Percentiles rank a stretch among this genome's conserved stretches.
Conservation (phyloP, 1,140 invertebrate species). For the Orius insidiosus region DNA sequence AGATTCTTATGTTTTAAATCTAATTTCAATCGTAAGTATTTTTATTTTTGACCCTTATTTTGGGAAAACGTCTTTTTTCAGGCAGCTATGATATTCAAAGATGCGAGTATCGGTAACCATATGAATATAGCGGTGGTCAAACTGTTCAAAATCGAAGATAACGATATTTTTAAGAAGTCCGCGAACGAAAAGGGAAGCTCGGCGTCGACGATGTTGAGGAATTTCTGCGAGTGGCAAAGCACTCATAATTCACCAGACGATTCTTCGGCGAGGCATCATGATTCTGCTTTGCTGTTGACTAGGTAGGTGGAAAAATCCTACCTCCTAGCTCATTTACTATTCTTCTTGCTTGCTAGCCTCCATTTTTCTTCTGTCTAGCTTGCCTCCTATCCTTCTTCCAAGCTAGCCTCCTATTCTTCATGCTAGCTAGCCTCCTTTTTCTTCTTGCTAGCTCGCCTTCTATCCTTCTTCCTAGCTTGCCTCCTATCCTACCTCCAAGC, state of each 20-base stretch:
- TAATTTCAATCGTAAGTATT: constrained; percentile 56
- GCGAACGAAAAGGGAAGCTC: constrained; percentile 25
- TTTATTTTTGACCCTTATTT: background rate
- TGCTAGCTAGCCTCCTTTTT: no score
- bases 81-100: constrained; percentile 60
- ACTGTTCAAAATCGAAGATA: constrained; percentile 36
- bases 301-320: constrained; percentile 32
- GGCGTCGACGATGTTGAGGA: constrained; percentile 44
- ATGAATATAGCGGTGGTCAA: constrained; percentile 60
- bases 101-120: constrained; percentile 63
- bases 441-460: no score
- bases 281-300: constrained; percentile 55
- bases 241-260: no score
- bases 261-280: constrained; percentile 37
- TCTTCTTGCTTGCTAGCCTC: no score
- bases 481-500: no score
- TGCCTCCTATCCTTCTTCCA: no score
- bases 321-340: background rate
- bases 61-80: constrained; percentile 23
- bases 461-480: no score
- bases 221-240: constrained; percentile 56
- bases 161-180: constrained; percentile 26
- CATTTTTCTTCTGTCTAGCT: no score
- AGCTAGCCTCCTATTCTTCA: no score
- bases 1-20: constrained; percentile 52